A percentile compares a stretch with the other conserved stretches of the same genome.
Evolutionary conservation across 2,797 vertebrate species (phyloP).

Genomic region (Mionectes olivaceus): DNA sequence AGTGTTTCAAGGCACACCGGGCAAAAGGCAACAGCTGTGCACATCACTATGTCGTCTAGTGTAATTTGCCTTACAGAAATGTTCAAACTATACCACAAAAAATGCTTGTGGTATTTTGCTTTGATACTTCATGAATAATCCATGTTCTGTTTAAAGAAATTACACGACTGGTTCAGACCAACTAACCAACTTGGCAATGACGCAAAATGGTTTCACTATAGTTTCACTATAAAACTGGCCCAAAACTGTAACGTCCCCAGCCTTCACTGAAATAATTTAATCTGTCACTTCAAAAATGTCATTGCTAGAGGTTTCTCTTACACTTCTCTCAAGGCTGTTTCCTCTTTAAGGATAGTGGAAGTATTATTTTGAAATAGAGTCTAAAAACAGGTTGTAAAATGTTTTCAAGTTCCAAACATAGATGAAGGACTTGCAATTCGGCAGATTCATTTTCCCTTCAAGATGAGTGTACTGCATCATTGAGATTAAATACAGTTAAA

Average conservation of each 20-base stretch:
- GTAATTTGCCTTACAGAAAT: background rate
- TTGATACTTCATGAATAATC: background rate
- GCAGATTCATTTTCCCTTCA: slow-evolving; percentile 11
- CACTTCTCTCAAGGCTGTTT: background rate
- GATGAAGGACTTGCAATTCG: background rate
- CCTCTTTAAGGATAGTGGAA: background rate
- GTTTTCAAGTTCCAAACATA: background rate
- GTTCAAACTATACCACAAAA: background rate
- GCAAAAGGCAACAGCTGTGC: background rate
- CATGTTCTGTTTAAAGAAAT: background rate
- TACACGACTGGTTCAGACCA: background rate
- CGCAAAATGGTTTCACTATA: background rate
- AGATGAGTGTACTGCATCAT: background rate
- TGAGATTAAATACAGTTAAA: slow-evolving; percentile 19
- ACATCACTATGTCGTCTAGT: background rate
- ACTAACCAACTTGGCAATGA: background rate
- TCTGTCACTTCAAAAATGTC: background rate
- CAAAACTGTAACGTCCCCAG: background rate
- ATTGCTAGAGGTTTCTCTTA: background rate
- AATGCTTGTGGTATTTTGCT: background rate
- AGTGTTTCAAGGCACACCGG: background rate
- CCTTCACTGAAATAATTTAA: background rate
- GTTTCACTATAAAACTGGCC: background rate
- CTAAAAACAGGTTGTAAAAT: slow-evolving; percentile 25
- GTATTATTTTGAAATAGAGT: slow-evolving; percentile 15